phyloP scores from a whole-genome alignment of 2,888 invertebrate genomes.

The Melanostoma scalare region DNA sequence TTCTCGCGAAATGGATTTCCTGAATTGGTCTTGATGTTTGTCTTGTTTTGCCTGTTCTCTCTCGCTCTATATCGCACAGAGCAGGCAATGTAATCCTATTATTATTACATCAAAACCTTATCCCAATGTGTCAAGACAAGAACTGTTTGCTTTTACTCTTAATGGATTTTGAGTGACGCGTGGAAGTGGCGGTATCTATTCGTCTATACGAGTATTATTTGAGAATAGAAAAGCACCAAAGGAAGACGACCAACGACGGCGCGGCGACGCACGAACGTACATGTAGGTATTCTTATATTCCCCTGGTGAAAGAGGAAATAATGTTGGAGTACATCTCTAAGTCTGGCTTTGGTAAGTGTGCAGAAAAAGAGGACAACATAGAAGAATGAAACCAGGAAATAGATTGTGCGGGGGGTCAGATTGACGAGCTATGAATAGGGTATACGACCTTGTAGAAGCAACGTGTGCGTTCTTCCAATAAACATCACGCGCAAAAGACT shows the following conservation, averaged over 20 bases:
- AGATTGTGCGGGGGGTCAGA: not conserved
- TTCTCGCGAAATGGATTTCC: conserved; percentile 3
- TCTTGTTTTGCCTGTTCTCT: conserved; percentile 19
- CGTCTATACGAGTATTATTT: conserved; percentile 15
- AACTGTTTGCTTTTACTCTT: conserved; percentile 71
- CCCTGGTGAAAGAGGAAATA: conserved; percentile 32
- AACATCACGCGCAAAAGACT: too few relatives aligned
- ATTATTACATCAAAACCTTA: conserved; percentile 70
- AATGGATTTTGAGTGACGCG: conserved; percentile 69
- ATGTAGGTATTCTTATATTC: not conserved
- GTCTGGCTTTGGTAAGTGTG: conserved; percentile 51
- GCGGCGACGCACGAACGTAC: not conserved
- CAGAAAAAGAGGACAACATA: conserved; percentile 45
- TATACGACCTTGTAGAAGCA: too few relatives aligned
- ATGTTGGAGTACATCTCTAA: conserved; percentile 59
- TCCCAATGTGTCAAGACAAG: conserved; percentile 68
- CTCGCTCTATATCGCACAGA: conserved; percentile 23
- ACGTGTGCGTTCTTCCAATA: too few relatives aligned
- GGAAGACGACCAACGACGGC: not conserved
- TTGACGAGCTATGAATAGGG: too few relatives aligned
- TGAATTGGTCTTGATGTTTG: not conserved
- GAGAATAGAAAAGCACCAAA: conserved; percentile 22
- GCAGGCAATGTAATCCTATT: conserved; percentile 63
- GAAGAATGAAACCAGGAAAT: conserved; percentile 34
- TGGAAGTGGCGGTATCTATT: conserved; percentile 63